Percentiles rank a stretch among this genome's conserved stretches.
phyloP scores from a whole-genome alignment of 2,113 vertebrate genomes.

The Catharus minimus region DNA sequence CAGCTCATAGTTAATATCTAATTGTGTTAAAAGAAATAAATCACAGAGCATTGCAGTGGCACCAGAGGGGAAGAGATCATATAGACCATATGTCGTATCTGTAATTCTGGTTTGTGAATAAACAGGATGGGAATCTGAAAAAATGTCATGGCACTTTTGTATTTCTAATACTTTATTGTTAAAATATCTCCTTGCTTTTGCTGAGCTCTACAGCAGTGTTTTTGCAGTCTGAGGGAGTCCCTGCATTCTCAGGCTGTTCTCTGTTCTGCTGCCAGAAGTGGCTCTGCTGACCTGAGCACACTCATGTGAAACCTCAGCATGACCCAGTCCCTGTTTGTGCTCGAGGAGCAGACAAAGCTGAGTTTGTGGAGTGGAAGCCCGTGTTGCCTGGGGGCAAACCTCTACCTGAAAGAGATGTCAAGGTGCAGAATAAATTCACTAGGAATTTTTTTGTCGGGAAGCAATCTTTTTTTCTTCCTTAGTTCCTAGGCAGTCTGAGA shows the following conservation, averaged over 20 bases:
- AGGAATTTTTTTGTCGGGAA: not conserved
- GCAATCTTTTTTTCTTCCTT: not conserved
- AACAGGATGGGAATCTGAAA: not conserved
- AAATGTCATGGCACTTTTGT: not conserved
- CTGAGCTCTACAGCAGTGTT: not conserved
- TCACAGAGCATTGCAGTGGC: not conserved
- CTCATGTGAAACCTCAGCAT: not conserved
- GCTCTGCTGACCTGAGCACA: slow-evolving; percentile 4
- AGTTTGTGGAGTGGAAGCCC: not conserved
- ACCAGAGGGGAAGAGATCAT: not conserved
- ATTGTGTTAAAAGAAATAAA: not conserved
- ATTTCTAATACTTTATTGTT: not conserved
- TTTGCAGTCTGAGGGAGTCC: slow-evolving; percentile 12
- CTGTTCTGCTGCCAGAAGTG: not conserved
- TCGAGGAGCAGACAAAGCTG: not conserved
- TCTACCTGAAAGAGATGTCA: not conserved
- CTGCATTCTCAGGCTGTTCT: not conserved
- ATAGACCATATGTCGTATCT: accelerated
- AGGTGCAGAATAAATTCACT: not conserved
- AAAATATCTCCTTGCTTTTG: not conserved
- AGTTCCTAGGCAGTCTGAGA: not conserved
- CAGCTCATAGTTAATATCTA: not conserved
- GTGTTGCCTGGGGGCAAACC: not conserved
- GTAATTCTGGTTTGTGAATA: not conserved
- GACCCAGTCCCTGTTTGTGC: not conserved